These are phyloP conservation scores for Conger conger DNA, from an alignment of 2,113 vertebrate genomes.

Conservation along the genomic window DNA sequence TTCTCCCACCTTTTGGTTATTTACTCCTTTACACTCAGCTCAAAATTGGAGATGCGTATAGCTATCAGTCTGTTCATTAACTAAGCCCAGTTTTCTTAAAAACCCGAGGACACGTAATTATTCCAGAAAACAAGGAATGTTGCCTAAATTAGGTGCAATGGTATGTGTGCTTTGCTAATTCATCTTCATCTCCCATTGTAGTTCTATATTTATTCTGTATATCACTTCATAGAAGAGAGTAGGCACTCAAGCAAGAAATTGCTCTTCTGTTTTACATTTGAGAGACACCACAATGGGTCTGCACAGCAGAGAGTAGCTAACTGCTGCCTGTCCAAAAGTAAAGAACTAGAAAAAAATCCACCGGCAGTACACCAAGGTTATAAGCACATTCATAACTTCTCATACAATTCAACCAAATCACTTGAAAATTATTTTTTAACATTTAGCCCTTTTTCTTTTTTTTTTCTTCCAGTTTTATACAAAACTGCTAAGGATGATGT, in stretches of 20 bases:
- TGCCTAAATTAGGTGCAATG: slow-evolving; percentile 19
- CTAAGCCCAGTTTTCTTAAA: neutral
- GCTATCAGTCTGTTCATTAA: neutral
- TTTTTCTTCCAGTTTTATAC: slow-evolving; percentile 5
- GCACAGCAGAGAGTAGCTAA: slow-evolving; percentile 77
- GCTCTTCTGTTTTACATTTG: slow-evolving; percentile 65
- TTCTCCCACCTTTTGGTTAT: slow-evolving; percentile 69
- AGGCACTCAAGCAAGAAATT: slow-evolving; percentile 78
- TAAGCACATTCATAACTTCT: slow-evolving; percentile 76
- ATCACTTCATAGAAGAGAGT: slow-evolving; percentile 76
- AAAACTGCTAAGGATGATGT: slow-evolving; percentile 28
- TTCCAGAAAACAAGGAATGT: slow-evolving; percentile 59
- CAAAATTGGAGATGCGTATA: slow-evolving; percentile 69
- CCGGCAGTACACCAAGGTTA: slow-evolving; percentile 76
- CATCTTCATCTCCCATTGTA: slow-evolving; percentile 49
- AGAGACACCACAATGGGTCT: slow-evolving; percentile 75
- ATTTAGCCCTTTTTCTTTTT: slow-evolving; percentile 48
- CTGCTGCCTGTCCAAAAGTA: slow-evolving; percentile 82
- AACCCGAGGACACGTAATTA: slow-evolving; percentile 57
- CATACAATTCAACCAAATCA: slow-evolving; percentile 65
- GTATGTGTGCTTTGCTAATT: slow-evolving; percentile 4
- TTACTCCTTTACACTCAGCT: slow-evolving; percentile 73
- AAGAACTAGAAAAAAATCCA: slow-evolving; percentile 77
- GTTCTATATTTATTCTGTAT: slow-evolving; percentile 77
- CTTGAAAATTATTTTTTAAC: slow-evolving; percentile 74